Evolutionary conservation across 2,113 vertebrate species (phyloP).

Genomic region (Nesospiza acunhae): DNA sequence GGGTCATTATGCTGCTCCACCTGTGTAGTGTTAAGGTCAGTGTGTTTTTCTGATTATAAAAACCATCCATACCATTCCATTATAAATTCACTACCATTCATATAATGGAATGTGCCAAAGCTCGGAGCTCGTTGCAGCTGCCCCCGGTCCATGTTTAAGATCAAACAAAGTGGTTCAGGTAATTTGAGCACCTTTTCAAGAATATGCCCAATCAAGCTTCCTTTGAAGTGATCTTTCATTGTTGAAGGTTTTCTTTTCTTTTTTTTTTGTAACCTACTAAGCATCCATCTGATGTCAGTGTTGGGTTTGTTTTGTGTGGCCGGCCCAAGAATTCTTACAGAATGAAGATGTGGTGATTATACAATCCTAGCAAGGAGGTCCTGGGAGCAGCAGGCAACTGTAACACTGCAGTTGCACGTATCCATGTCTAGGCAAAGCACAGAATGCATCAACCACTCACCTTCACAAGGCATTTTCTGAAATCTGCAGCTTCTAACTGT

Average conservation of each 20-base stretch:
- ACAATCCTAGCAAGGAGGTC: background rate
- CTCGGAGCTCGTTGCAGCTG: slow-evolving; percentile 42
- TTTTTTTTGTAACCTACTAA: background rate
- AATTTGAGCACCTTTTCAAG: slow-evolving; percentile 45
- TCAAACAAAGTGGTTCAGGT: slow-evolving; percentile 29
- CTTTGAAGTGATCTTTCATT: slow-evolving; percentile 22
- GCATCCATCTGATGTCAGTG: background rate
- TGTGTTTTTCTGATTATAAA: slow-evolving; percentile 90
- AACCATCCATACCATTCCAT: slow-evolving; percentile 83
- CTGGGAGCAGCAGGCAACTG: slow-evolving; percentile 56
- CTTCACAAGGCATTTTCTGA: slow-evolving; percentile 30
- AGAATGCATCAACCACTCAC: slow-evolving; percentile 49
- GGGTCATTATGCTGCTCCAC: slow-evolving; percentile 99
- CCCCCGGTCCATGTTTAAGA: slow-evolving; percentile 17
- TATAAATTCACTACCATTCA: slow-evolving; percentile 78
- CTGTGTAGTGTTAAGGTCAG: slow-evolving; percentile 99
- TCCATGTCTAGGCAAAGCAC: slow-evolving; percentile 21
- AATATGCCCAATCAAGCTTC: background rate
- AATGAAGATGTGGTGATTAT: background rate
- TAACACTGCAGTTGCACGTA: slow-evolving; percentile 21
- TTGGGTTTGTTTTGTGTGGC: slow-evolving; percentile 33
- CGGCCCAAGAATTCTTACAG: background rate
- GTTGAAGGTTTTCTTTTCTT: background rate
- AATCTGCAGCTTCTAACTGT: background rate
- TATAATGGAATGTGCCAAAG: slow-evolving; percentile 81